Evolutionary conservation across 2,888 invertebrate species (phyloP), one percentile per base, ranked within the genome.

Genomic region (Timema podura): DNA sequence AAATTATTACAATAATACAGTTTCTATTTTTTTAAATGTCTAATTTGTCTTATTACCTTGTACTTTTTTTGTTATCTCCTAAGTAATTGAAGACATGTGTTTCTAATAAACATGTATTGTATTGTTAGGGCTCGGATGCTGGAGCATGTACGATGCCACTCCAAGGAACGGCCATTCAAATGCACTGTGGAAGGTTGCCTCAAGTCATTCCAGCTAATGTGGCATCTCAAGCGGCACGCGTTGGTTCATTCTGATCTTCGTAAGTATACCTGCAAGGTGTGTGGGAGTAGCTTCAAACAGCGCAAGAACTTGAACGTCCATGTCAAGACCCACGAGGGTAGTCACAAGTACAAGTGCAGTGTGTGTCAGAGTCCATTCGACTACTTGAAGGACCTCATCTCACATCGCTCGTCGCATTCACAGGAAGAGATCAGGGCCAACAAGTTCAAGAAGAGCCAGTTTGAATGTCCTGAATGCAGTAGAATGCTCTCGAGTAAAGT

Each of bases 401-500:
- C 30, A 30, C 30, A 30, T 30, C 30, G 30, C 30, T 1, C 30
- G 2, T 30, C 30, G 3, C 30, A 30, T 30, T 30, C 30, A 3
- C 2, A 30, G 30, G 30, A 30, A 30, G 30, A 30, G 30, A 1
- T 30, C 30, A 30, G 30, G 3, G 30, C 30, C 30, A 30, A 30
- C 30, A 30, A 30, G 30, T 30, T 30, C 30, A 30, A 30, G 30
- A 30, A 30, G 30, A 30, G 30, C 30, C 1, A 1, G 30, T 61
- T 61, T 13, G 44, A 45, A 11, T 65, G 65, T 16, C 16, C 10
- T 16, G 47, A 16, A 13, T 65, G 65, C 65, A 16, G 46, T 16
- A 61, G 72, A 65, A 64, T 72, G 15, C 68, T 74, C 44, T 70
- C 73, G 9, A 73, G 71, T 16, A 74, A 73, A 49, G 69, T 72